Base-by-base conservation (phyloP, 2,797 vertebrate species). In the Lycodopsis pacificus region DNA sequence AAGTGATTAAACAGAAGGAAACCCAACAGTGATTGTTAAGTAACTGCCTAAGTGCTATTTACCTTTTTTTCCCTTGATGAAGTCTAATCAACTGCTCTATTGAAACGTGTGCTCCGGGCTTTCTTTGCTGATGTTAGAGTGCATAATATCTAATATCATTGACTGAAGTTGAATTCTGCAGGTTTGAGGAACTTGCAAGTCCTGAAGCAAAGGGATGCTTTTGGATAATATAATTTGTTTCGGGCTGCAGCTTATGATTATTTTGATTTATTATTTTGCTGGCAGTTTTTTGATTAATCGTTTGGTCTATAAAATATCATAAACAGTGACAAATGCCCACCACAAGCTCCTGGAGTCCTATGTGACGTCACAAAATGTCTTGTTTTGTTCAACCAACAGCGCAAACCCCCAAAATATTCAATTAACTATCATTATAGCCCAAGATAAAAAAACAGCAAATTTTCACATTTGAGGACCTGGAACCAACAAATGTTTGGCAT, bases 21-120 rank as follows among this genome's bases (percentile, higher is more conserved):
- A 75, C 58, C 62, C 11, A 34, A n/a, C 42, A 74, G 25, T 48
- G 49, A 51, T 59, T 79, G 32, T 77, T 63, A 62, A 63, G 5
- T 70, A 51, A 63, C 38, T 68, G 66, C 51, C 8, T 62, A 6
- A 65, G 51, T 64, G 27, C 38, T 70, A 3, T 54, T 77, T 67
- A 73, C 46, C 12, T 54, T 67, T 77, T 34, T 69, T 65, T 51
- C 11, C 48, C 22, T 22, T 71, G 48, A 83, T 77, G 32, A 73
- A 58, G 30, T 20, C 7, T 25, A 61, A 44, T 68, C 49, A 67
- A 5, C 74, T 65, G 15, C 58, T 74, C 1, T 42, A 14, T 62
- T 84, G 22, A 51, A 57, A 62, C 17, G 49, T 10, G 15, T 14
- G 4, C 49, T 67, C 34, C 38, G 14, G 44, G 13, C 25, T 25